Base-by-base conservation (phyloP, 2,888 invertebrate genomes). In the Apomyelois bistriatella region DNA sequence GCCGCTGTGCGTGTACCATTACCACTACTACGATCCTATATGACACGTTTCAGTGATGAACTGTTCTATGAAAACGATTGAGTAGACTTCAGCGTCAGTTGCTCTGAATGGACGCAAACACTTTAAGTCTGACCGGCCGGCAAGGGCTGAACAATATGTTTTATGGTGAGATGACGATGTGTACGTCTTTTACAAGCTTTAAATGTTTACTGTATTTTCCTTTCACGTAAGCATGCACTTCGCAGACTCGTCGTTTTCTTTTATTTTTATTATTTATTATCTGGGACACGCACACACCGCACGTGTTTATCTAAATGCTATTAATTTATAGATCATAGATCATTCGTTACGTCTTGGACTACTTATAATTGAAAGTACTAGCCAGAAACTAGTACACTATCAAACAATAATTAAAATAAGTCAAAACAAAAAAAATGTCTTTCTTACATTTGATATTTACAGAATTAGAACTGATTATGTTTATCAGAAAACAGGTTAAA, bases 81-180 rank as follows among this genome's bases (percentile, higher is more conserved):
- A 74, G 68, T 73, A 76, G 73, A 65, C 53, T 59, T 16, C 60
- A 60, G 57, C 59, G 66, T 71, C 66, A 65, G 56, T 60, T 62
- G 67, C 72, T 65, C 72, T 83, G 81, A 84, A 87, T 87, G 87
- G 87, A 87, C 85, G 70, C 74, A 68, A 73, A 74, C 68, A 66
- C 75, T 66, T 72, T 82, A 70, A 71, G 72, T 70, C 72, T 74
- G 69, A 74, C 68, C 62, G 72, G 77, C 67, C 72, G 72, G 72
- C 83, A 76, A 79, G 78, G 77, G 76, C 82, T 76, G 78, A 81
- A 79, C 80, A 83, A 85, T 77, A 90, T 90, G 90, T 82, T 89
- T 80, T 89, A 89, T 84, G 90, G 90, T 90, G 90, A 90, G 90
- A 86, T 74, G 74, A 46, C 46, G 46, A 76, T 81, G 80, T 82